Base-by-base conservation (phyloP, 1,140 invertebrate genomes). In the Drosophila simulans region DNA sequence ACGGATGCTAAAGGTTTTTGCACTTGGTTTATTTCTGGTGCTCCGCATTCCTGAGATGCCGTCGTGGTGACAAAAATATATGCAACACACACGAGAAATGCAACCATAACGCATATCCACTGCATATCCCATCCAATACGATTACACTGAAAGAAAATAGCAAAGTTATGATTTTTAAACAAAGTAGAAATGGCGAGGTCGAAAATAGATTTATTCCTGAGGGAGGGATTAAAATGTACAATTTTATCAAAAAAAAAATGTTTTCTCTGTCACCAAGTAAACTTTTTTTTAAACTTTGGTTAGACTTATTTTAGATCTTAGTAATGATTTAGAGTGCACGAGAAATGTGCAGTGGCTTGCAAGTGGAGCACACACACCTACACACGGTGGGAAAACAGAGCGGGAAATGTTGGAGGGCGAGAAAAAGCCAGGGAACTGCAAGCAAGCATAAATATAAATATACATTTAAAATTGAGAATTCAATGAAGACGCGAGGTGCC, bases 1-100 rank as follows among this genome's bases (percentile, higher is more conserved):
- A 75, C 48, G 66, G 68, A 75, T 75, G 72, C 58, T 75, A 89
- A 88, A 88, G 83, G 83, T 88, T 88, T 88, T 89, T 88, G 83
- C 83, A 88, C 83, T 88, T 88, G 83, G 66, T 77, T 66, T 80
- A 55, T 63, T 80, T 88, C 81, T 89, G 48, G 76, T 76, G 75
- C 79, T 48, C 43, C 65, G 79, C 83, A 88, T 88, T 88, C 83
- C 79, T 88, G 57, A 76, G 55, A 88, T 88, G 79, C 84, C 83
- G 55, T 42, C 56, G 74, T 59, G 60, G 71, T 75, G 73, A 76
- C 73, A 75, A 74, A 74, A 74, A 75, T 75, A 75, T 75, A 72
- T 27, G 65, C 48, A 39, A 53, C 69, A 27, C 66, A 52, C 48
- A 35, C 46, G 48, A 49, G 64, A 45, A 48, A 34, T 51, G 60